Percentiles rank a stretch among this genome's conserved stretches.
Conservation (phyloP, 2,113 vertebrate genomes). For the Oreochromis niloticus region DNA sequence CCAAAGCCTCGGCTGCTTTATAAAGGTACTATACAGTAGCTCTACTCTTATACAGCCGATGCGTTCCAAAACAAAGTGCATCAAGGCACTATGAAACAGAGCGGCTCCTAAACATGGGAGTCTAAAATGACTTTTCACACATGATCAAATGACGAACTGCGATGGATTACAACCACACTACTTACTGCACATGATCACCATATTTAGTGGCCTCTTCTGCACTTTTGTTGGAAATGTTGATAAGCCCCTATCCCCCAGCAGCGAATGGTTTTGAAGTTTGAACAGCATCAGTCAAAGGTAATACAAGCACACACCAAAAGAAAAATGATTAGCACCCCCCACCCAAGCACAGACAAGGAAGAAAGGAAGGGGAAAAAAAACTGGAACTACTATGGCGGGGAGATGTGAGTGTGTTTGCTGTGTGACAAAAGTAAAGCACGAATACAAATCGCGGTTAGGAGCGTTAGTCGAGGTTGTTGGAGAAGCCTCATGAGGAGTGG, state of each 20-base stretch:
- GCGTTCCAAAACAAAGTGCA: slow-evolving; percentile 68
- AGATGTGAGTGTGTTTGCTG: neutral
- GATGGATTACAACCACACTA: slow-evolving; percentile 42
- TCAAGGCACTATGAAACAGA: slow-evolving; percentile 73
- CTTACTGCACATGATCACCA: slow-evolving; percentile 38
- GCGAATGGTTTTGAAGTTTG: slow-evolving; percentile 54
- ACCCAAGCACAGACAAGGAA: neutral
- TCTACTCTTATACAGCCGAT: slow-evolving; percentile 43
- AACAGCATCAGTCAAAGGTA: slow-evolving; percentile 55
- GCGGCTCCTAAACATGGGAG: slow-evolving; percentile 63
- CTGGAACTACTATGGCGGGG: slow-evolving; percentile 11
- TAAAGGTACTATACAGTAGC: slow-evolving; percentile 60
- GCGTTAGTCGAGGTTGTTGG: slow-evolving; percentile 11
- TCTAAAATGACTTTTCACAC: slow-evolving; percentile 46
- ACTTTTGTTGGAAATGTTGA: slow-evolving; percentile 39
- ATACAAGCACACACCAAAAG: neutral
- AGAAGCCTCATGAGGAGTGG: slow-evolving; percentile 45
- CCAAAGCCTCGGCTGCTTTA: slow-evolving; percentile 35
- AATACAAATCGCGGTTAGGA: slow-evolving; percentile 4
- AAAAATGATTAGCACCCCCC: neutral
- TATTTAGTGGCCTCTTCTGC: slow-evolving; percentile 56
- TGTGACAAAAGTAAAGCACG: slow-evolving; percentile 28
- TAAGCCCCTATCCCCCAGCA: slow-evolving; percentile 61
- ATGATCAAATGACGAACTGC: slow-evolving; percentile 33
- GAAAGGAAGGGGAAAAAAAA: neutral